A percentile compares a stretch with the other conserved stretches of the same genome.
These are phyloP conservation scores for Eupithecia subumbrata DNA, from an alignment of 2,888 invertebrate species.

Conservation along the genomic window DNA sequence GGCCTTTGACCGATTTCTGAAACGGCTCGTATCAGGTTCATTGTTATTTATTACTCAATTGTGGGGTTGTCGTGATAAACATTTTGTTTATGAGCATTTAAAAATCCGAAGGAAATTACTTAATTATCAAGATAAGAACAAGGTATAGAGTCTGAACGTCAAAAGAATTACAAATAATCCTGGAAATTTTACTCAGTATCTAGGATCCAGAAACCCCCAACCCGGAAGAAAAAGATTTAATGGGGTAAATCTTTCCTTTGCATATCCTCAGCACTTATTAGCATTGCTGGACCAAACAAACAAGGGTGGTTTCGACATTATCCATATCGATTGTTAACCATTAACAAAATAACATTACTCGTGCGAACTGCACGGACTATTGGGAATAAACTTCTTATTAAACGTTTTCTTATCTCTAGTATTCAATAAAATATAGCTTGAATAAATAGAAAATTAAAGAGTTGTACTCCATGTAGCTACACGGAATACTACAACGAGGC, in stretches of 20 bases:
- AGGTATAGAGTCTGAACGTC: not conserved
- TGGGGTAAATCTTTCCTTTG: no score
- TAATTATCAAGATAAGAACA: not conserved
- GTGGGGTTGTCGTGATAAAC: not conserved
- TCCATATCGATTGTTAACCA: no score
- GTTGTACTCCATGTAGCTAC: not conserved
- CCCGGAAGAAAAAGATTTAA: no score
- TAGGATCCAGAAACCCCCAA: no score
- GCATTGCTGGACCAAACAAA: no score
- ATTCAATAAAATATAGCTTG: not conserved
- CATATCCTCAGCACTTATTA: no score
- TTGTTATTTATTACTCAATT: slow-evolving; percentile 9
- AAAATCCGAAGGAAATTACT: not conserved
- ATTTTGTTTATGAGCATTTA: slow-evolving; percentile 6
- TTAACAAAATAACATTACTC: no score
- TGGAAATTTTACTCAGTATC: no score
- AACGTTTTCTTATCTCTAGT: not conserved
- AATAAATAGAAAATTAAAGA: not conserved
- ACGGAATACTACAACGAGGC: no score
- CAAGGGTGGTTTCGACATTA: no score
- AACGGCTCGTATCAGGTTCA: slow-evolving; percentile 17
- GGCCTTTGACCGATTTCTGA: slow-evolving; percentile 19
- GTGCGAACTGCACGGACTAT: no score
- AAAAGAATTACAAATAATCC: not conserved
- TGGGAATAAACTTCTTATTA: not conserved